phyloP scores from a whole-genome alignment of 2,888 invertebrate genomes.

The Rapana venosa region DNA sequence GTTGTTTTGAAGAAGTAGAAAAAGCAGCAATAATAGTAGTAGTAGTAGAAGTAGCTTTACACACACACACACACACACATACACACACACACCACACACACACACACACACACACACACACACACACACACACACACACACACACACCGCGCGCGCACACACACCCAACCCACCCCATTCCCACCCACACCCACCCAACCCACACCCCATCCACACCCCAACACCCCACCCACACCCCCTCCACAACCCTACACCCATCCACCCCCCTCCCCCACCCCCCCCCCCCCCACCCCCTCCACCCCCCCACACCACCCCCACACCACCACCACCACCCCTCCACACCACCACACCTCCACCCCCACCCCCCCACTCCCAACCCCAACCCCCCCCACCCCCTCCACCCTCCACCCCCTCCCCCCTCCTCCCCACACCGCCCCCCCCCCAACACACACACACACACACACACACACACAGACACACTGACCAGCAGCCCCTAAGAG shows the following conservation, averaged over 20 bases:
- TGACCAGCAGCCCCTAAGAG: slow-evolving; percentile 79
- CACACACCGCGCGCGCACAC: too few species aligned
- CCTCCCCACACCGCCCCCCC: neutral
- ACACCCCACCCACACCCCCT: too few species aligned
- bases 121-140: neutral
- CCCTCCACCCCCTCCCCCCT: neutral
- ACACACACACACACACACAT: neutral
- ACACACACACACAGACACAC: slow-evolving; percentile 22
- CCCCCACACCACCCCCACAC: neutral
- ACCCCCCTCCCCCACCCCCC: too few species aligned
- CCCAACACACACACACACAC: too few species aligned
- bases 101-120: neutral
- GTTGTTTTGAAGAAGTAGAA: too few species aligned
- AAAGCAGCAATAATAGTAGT: too few species aligned
- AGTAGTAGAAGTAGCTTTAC: too few species aligned
- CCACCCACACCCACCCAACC: too few species aligned
- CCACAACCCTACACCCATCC: too few species aligned
- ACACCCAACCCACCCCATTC: too few species aligned
- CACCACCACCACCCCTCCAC: neutral
- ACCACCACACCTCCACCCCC: neutral
- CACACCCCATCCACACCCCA: too few species aligned
- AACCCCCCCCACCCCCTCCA: neutral
- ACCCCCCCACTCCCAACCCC: too few species aligned
- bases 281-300: neutral
- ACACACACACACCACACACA: slow-evolving; percentile 1